Base-by-base conservation (phyloP, 2,113 vertebrate genomes). In the Pampusana beccarii region DNA sequence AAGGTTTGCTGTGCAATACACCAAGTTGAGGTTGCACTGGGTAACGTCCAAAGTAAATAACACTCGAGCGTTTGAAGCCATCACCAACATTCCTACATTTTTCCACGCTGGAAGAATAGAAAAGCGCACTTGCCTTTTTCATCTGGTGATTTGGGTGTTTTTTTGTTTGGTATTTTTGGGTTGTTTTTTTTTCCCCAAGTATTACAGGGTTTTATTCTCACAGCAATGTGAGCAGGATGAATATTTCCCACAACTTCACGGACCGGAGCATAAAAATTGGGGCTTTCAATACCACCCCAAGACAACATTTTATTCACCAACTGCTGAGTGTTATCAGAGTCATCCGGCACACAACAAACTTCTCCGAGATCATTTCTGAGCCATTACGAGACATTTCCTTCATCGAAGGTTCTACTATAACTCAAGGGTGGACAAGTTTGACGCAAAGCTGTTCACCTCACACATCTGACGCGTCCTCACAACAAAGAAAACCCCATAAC, bases 1-100 rank as follows among this genome's bases (percentile, higher is more conserved):
- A 94, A 82, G 83, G 26, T 33, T 26, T 69, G 83, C 88, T 79
- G 21, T 54, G 93, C 88, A 75, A 71, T n/a, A 26, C 80, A 3
- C n/a, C 10, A 28, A 88, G 92, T 90, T 94, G 90, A 88, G 75
- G 34, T 5, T 78, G 92, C 80, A 61, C 92, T 94, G 94, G 82
- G 36, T 11, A 21, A 26, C 65, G 53, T 86, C 95, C 93, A 97
- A 97, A 90, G 65, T 16, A 93, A 97, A 96, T 92, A 97, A 3
- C 44, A 16, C 72, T 51, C 6, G 7, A 48, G 74, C 60, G 0
- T 71, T 94, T 80, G 28, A 83, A 86, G 85, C 48, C 50, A 81
- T 82, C 85, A 69, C 93, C 85, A 80, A 10, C 95, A 96, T 96
- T 96, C 95, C 94, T 90, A 3, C 88, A 33, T 46, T 95, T 64